Percentiles rank a stretch among this genome's conserved stretches.
These are phyloP conservation scores for Drosophila multiciliata DNA, from an alignment of 2,888 invertebrate genomes.

Conservation along the genomic window DNA sequence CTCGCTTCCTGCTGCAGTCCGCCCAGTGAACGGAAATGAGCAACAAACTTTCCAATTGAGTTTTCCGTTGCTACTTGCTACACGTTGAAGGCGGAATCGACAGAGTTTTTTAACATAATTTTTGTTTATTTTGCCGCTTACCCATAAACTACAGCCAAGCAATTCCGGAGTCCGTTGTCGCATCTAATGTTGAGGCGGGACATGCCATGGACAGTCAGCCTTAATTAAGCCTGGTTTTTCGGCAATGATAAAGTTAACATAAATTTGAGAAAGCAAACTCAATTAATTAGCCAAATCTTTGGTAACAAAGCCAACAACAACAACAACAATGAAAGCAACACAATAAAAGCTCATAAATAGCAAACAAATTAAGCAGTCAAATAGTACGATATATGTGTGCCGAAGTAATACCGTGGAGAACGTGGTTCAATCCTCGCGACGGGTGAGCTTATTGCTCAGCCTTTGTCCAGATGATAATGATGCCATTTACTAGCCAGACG, in stretches of 20 bases:
- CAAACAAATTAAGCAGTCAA: constrained; percentile 66
- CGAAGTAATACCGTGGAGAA: constrained; percentile 19
- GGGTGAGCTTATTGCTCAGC: constrained; percentile 24
- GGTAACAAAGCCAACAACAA: constrained; percentile 30
- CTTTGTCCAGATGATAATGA: constrained; percentile 62
- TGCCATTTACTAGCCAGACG: constrained; percentile 56
- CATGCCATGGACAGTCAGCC: neutral
- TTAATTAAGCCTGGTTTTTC: constrained; percentile 54
- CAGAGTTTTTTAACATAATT: constrained; percentile 64
- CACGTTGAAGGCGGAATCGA: constrained; percentile 35
- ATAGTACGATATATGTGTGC: constrained; percentile 18
- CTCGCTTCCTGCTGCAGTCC: constrained; percentile 51
- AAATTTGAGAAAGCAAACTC: constrained; percentile 45
- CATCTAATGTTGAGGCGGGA: constrained; percentile 3
- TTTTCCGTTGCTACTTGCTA: constrained; percentile 65
- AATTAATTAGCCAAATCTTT: constrained; percentile 43
- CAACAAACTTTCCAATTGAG: constrained; percentile 80
- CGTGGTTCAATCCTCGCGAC: constrained; percentile 22
- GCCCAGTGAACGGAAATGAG: constrained; percentile 65
- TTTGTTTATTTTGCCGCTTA: constrained; percentile 68
- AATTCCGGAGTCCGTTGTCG: constrained; percentile 12
- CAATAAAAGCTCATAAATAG: constrained; percentile 73
- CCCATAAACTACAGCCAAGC: constrained; percentile 50
- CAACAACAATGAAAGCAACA: constrained; percentile 24
- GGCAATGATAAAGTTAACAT: constrained; percentile 43